Conservation (phyloP, 2,113 vertebrate species). For the Cynopterus brachyotis region DNA sequence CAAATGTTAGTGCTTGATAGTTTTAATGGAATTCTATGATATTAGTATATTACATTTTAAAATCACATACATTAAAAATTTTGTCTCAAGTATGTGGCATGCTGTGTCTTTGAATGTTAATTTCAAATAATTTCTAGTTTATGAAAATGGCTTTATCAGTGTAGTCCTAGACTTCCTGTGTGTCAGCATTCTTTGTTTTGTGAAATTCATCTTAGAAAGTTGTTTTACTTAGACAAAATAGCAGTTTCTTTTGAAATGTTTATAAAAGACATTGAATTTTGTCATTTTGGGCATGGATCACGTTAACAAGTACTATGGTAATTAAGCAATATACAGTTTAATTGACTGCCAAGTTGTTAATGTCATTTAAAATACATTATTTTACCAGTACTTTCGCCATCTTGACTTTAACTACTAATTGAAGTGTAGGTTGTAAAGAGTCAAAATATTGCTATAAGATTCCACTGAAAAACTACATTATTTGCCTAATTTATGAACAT, state of each 20-base stretch:
- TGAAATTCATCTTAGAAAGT: constrained; percentile 42
- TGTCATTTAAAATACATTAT: not conserved
- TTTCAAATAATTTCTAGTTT: constrained; percentile 46
- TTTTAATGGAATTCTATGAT: not conserved
- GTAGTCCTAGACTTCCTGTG: not conserved
- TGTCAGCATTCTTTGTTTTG: constrained; percentile 15
- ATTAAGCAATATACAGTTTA: not conserved
- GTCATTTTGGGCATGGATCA: not conserved
- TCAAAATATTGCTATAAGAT: not conserved
- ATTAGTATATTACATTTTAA: constrained; percentile 30
- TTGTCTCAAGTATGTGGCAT: not conserved
- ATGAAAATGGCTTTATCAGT: constrained; percentile 29
- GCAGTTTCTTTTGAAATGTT: constrained; percentile 29
- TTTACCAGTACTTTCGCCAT: not conserved
- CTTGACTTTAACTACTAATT: not conserved
- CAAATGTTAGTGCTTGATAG: constrained; percentile 46
- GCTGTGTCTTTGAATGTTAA: constrained; percentile 32
- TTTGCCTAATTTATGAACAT: not conserved
- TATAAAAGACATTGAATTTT: constrained; percentile 35
- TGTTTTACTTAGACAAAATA: constrained; percentile 7
- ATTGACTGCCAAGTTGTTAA: not conserved
- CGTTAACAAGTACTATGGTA: not conserved
- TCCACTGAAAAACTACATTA: not conserved
- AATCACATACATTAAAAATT: not conserved
- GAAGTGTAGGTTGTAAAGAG: not conserved